Base-by-base conservation (phyloP, 30 jellyfish, hydroid and myxozoan genomes). In the Clytia hemisphaerica region DNA sequence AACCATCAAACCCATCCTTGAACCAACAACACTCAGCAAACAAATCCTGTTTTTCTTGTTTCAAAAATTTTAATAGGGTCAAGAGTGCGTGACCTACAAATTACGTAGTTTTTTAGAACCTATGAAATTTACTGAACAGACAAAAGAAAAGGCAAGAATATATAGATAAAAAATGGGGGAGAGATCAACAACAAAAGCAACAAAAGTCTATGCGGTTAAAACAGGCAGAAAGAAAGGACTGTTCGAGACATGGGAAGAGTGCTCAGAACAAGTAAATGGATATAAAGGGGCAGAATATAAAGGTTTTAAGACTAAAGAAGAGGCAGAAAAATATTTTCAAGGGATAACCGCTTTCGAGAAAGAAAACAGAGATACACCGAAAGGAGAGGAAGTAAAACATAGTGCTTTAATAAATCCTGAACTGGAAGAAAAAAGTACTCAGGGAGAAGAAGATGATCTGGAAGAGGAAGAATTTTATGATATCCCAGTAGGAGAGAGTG, bases 241-340 rank as follows among this genome's bases (percentile, higher is more conserved):
- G 19, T 50, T n/a, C 25, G 64, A 50, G 25, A 5, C 64, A 4
- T 50, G 64, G 64, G 64, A 50, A 18, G 64, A 50, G 21, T 50
- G 64, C 21, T 32, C 19, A n/a, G 25, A 50, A 50, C 64, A 50
- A 18, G 25, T 32, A n/a, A 28, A 50, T n/a, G 64, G 64, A n/a
- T 50, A n/a, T 32, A 50, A n/a, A 50, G 25, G 21, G 22, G 64
- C 64, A n/a, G 4, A 9, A n/a, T 50, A n/a, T 32, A 50, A 50
- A 50, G 25, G 64, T n/a, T 50, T 50, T 18, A 50, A 50, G 25
- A 50, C 64, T n/a, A 50, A 50, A n/a, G 64, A 50, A 50, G 64
- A 50, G 64, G 64, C 64, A 50, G 10, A n/a, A 5, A 6, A 9
- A n/a, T 50, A n/a, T 32, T 18, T 50, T n/a, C 12, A 42, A 9